Conservation (phyloP, 2,113 vertebrate species). For the Monarcha castaneiventris region DNA sequence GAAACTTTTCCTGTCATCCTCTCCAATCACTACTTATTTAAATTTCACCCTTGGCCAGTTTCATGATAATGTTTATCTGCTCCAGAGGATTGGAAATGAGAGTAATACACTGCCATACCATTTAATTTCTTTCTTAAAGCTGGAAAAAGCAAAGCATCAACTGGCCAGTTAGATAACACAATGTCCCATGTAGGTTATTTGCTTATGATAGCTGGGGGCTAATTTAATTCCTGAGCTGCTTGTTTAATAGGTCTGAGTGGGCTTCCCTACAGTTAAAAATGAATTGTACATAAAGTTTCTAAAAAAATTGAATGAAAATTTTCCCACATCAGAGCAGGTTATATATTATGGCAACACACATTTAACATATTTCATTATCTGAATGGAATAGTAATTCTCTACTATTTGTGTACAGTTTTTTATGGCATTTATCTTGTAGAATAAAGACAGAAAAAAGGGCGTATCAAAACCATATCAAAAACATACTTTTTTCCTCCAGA, state of each 20-base stretch:
- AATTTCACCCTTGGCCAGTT: constrained; percentile 84
- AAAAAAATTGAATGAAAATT: constrained; percentile 15
- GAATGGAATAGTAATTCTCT: not conserved
- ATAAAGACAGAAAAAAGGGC: not conserved
- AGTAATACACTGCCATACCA: constrained; percentile 73
- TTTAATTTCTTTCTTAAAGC: constrained; percentile 80
- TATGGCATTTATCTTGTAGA: not conserved
- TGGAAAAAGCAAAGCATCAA: constrained; percentile 73
- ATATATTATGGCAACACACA: not conserved
- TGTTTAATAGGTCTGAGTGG: constrained; percentile 71
- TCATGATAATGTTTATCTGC: constrained; percentile 84
- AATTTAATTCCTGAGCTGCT: constrained; percentile 76
- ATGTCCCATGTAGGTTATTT: constrained; percentile 75
- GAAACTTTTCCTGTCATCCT: constrained; percentile 75
- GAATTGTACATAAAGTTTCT: constrained; percentile 16
- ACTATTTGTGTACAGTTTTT: not conserved
- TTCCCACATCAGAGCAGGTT: constrained; percentile 1
- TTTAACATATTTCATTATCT: not conserved
- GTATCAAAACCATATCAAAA: not conserved
- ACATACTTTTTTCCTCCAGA: not conserved
- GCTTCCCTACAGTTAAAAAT: constrained; percentile 67
- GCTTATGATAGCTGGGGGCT: constrained; percentile 67
- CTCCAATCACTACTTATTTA: constrained; percentile 80
- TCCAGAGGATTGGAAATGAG: constrained; percentile 79
- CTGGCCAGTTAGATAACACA: constrained; percentile 80